Conservation (phyloP, 2,888 invertebrate species). For the Eustalomyia histrio region DNA sequence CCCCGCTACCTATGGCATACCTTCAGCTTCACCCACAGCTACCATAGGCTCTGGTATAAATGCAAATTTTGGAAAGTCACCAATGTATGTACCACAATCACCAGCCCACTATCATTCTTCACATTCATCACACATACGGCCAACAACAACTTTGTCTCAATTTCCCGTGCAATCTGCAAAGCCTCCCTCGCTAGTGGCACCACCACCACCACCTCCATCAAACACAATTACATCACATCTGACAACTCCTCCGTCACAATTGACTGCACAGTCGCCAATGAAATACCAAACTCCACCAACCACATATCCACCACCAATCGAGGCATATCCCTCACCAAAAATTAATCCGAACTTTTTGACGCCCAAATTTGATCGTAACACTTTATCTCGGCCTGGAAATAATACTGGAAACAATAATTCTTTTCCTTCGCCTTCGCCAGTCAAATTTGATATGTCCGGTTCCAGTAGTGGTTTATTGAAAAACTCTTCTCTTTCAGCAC, state of each 20-base stretch:
- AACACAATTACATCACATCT: constrained; percentile 54
- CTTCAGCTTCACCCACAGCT: constrained; percentile 63
- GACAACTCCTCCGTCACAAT: constrained; percentile 59
- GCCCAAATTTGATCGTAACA: constrained; percentile 77
- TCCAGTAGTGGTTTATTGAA: constrained; percentile 63
- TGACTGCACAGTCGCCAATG: constrained; percentile 71
- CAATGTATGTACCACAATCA: constrained; percentile 75
- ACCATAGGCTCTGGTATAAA: constrained; percentile 65
- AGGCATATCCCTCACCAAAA: constrained; percentile 79
- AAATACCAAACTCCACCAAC: constrained; percentile 78
- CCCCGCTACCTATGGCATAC: constrained; percentile 74
- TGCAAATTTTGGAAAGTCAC: constrained; percentile 69
- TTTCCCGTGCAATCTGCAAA: constrained; percentile 68
- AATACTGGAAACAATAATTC: constrained; percentile 67
- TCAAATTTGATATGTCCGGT: constrained; percentile 72
- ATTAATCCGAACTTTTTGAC: constrained; percentile 79
- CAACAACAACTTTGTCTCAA: constrained; percentile 66
- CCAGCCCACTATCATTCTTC: constrained; percentile 74
- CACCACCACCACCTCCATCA: constrained; percentile 50
- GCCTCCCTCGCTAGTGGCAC: constrained; percentile 60
- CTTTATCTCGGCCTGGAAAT: constrained; percentile 71
- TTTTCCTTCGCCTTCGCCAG: constrained; percentile 73
- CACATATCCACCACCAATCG: constrained; percentile 77
- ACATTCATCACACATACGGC: constrained; percentile 72
- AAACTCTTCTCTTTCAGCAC: constrained; percentile 59